Conservation (phyloP, 2,797 vertebrate genomes). For the Anguilla marmorata region DNA sequence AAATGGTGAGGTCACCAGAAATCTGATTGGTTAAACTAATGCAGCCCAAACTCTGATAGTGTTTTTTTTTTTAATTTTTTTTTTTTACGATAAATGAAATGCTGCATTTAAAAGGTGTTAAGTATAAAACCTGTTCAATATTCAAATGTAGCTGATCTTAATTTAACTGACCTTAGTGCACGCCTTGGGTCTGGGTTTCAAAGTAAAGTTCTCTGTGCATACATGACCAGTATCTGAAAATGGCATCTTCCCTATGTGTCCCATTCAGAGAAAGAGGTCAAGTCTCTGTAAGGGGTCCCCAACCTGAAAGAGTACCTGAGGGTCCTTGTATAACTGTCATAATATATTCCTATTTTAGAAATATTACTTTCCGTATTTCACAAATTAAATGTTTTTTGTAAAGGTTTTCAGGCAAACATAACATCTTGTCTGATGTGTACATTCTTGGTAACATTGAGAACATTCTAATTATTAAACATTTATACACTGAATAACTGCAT, state of each 20-base stretch:
- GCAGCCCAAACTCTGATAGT: not conserved
- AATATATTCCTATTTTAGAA: not conserved
- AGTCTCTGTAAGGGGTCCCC: not conserved
- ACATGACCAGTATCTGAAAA: not conserved
- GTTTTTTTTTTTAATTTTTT: too few relatives aligned
- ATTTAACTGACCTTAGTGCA: not conserved
- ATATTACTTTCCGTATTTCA: not conserved
- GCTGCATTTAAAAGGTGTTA: not conserved
- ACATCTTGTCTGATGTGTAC: not conserved
- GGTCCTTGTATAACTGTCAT: not conserved
- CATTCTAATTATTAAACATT: not conserved
- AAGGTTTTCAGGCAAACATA: not conserved
- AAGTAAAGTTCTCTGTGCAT: not conserved
- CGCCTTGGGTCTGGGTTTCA: not conserved
- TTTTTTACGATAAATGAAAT: not conserved
- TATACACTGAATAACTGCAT: not conserved
- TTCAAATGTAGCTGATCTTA: not conserved
- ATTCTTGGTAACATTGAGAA: not conserved
- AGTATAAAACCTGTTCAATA: not conserved
- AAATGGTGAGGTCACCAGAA: not conserved
- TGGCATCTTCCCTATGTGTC: not conserved
- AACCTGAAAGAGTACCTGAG: not conserved
- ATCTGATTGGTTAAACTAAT: not conserved
- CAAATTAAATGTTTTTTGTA: not conserved
- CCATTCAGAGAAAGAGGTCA: not conserved